Conservation (phyloP, 2,797 vertebrate species). For the Lithobates pipiens region DNA sequence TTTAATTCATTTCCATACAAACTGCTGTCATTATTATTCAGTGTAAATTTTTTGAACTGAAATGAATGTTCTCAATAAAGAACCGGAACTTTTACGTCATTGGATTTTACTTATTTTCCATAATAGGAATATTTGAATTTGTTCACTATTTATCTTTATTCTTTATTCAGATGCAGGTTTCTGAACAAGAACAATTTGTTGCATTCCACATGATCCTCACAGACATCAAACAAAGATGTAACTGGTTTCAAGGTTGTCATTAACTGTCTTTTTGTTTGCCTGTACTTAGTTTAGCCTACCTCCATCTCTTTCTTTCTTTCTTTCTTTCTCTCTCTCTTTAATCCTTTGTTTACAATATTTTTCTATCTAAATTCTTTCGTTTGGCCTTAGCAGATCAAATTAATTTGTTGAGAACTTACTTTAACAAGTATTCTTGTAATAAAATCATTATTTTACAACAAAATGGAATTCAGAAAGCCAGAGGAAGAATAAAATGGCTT, state of each 20-base stretch:
- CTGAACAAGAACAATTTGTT: background rate
- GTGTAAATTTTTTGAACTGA: no score
- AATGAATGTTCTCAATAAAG: no score
- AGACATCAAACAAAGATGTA: background rate
- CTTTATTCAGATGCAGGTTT: background rate
- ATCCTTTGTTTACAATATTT: background rate
- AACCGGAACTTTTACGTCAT: no score
- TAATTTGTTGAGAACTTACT: constrained; percentile 26
- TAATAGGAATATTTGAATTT: background rate
- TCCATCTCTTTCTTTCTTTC: background rate
- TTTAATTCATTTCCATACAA: no score
- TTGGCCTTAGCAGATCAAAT: constrained; percentile 29
- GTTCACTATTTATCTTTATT: background rate
- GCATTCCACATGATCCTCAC: background rate
- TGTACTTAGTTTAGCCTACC: background rate
- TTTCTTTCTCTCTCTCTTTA: background rate
- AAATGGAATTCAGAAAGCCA: constrained; percentile 13
- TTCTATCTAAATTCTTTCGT: constrained; percentile 13
- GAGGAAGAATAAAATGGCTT: background rate
- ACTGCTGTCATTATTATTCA: no score
- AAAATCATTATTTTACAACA: constrained; percentile 24
- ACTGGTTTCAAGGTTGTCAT: constrained; percentile 8
- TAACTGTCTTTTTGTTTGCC: background rate
- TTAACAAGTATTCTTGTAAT: background rate
- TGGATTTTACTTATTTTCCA: background rate